Evolutionary conservation across 2,113 vertebrate genomes (phyloP), one percentile per base, ranked within the genome.

Genomic region (Percina caprodes): DNA sequence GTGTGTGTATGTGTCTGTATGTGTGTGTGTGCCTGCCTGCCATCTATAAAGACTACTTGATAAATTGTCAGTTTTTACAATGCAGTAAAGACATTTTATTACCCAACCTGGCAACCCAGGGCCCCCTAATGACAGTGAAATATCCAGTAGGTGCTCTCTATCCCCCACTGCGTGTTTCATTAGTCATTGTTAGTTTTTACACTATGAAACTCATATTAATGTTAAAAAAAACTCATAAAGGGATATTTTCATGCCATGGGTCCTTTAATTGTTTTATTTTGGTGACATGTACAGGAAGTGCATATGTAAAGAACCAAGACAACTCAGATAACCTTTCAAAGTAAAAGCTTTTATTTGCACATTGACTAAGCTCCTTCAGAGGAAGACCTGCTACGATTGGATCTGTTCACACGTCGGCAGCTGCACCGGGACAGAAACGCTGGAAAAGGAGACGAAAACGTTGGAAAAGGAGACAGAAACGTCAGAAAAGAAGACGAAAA

Each of bases 321-420:
- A 8, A 21, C 55, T 65, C 52, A 39, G 5, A 48, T 35, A 1
- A 42, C 56, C 23, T 21, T 84, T 83, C n/a, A 80, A 62, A 89
- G 16, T 68, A 91, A 89, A 88, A 70, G 67, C 69, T 74, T 92
- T 92, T 90, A 93, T 89, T 90, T 76, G 80, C 76, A 87, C 54
- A 59, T 77, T 67, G 33, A 82, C 16, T 26, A 77, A 81, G 61
- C 35, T 80, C 75, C 77, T 90, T 90, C 74, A 70, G 51, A 35
- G 46, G 5, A 65, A 13, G 13, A 23, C 13, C 51, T 65, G 45
- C 63, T 49, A 33, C 62, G 14, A 66, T 67, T 74, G 48, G 69
- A 39, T 56, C 19, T 69, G 63, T 19, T 48, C 74, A 55, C 35
- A 42, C n/a, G 24, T 55, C 24, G 21, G 35, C 67, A 82, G 46